Evolutionary conservation across 2,888 invertebrate species (phyloP).

Genomic region (Melanotus villosus): DNA sequence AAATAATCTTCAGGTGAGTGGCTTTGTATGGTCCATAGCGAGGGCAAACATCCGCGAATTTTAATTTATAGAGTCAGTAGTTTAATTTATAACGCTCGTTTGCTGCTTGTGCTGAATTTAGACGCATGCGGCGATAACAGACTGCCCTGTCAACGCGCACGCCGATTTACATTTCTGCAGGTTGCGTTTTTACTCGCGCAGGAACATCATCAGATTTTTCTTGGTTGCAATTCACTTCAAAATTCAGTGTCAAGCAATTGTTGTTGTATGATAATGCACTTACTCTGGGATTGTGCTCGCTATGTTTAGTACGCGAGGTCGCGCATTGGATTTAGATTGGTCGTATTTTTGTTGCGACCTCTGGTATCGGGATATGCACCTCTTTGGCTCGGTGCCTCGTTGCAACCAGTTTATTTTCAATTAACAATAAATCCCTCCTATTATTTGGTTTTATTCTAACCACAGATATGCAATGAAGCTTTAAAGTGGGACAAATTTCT

Average conservation of each 20-base stretch:
- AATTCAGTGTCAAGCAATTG: background rate
- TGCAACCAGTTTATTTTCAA: conserved; percentile 56
- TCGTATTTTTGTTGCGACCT: conserved; percentile 60
- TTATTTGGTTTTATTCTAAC: conserved; percentile 1
- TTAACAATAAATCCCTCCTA: conserved; percentile 51
- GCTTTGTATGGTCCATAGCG: conserved; percentile 54
- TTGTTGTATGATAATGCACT: background rate
- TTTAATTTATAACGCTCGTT: conserved; percentile 35
- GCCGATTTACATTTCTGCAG: conserved; percentile 3
- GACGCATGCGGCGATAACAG: conserved; percentile 35
- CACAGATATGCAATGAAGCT: background rate
- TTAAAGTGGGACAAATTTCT: background rate
- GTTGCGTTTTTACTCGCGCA: background rate
- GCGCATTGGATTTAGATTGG: conserved; percentile 60
- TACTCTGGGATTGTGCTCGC: conserved; percentile 38
- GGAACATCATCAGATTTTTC: too few species aligned
- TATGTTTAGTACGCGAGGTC: conserved; percentile 57
- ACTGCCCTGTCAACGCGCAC: conserved; percentile 20
- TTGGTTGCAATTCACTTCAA: background rate
- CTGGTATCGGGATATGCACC: conserved; percentile 55
- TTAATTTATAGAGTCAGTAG: conserved; percentile 53
- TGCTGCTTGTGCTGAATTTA: conserved; percentile 50
- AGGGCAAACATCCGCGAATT: conserved; percentile 53
- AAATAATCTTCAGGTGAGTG: conserved; percentile 53
- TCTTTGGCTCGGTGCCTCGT: conserved; percentile 53